Conservation (phyloP, 2,797 vertebrate species). For the Sebastes flavidus region DNA sequence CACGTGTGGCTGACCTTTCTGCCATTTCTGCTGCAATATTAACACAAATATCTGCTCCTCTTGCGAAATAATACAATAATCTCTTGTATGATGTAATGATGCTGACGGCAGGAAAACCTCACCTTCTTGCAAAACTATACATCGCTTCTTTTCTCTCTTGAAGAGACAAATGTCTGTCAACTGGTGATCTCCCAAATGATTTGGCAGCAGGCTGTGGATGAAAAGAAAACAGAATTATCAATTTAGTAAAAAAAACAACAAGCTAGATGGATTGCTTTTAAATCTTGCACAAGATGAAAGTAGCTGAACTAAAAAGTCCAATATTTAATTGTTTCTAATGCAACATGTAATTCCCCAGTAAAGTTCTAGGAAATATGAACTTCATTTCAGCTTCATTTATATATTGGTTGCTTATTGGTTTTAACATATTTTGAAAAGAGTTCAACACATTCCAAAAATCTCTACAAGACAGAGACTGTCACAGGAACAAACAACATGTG, state of each 20-base stretch:
- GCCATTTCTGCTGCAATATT: not conserved
- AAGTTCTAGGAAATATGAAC: not conserved
- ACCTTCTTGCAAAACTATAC: slow-evolving; percentile 94
- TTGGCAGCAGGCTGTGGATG: slow-evolving; percentile 83
- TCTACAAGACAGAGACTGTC: too few relatives aligned
- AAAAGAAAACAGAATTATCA: not conserved
- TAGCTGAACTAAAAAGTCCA: not conserved
- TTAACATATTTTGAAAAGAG: too few relatives aligned
- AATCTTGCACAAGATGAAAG: not conserved
- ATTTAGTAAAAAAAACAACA: not conserved
- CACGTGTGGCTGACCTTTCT: not conserved
- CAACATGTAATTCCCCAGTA: not conserved
- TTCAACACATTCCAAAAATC: too few relatives aligned
- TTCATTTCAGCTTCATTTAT: too few relatives aligned
- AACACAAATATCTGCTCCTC: not conserved
- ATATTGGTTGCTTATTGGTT: too few relatives aligned
- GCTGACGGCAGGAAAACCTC: slow-evolving; percentile 34
- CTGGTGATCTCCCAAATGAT: slow-evolving; percentile 90
- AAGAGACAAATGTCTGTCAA: slow-evolving; percentile 93
- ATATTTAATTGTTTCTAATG: not conserved
- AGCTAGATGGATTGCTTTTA: not conserved
- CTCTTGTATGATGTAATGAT: not conserved
- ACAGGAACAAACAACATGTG: too few relatives aligned
- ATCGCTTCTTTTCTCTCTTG: slow-evolving; percentile 94
- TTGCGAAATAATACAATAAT: not conserved